Conservation (phyloP, 2,797 vertebrate genomes). For the Enteromius afrohamiltoni region DNA sequence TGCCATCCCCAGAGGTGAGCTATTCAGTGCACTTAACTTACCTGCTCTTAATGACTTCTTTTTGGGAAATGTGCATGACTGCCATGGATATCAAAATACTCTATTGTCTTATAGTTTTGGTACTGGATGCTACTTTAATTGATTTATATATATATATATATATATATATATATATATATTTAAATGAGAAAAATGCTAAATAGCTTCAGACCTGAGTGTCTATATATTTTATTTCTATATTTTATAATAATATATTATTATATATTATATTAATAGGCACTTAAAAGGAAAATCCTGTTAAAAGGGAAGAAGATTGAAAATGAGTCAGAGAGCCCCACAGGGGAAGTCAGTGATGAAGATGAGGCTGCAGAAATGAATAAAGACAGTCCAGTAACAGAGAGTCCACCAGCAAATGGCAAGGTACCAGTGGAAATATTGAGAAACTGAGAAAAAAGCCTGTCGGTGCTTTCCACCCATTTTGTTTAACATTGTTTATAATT, state of each 20-base stretch:
- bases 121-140: neutral
- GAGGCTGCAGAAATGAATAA: conserved; percentile 75
- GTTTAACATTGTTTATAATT: conserved; percentile 13
- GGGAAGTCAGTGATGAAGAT: conserved; percentile 83
- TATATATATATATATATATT: neutral
- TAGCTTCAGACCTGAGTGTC: neutral
- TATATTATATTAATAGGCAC: conserved; percentile 73
- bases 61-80: neutral
- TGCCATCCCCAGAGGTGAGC: conserved; percentile 90
- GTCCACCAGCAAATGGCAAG: conserved; percentile 58
- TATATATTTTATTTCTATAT: neutral
- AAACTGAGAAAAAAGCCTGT: neutral
- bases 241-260: neutral
- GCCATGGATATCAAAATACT: neutral
- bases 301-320: conserved; percentile 90
- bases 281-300: conserved; percentile 87
- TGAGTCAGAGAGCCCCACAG: conserved; percentile 62
- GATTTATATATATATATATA: neutral
- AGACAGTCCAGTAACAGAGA: conserved; percentile 67
- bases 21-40: conserved; percentile 68
- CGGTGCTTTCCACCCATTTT: neutral
- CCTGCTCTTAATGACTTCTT: conserved; percentile 3
- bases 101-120: neutral
- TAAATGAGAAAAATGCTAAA: neutral
- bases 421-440: conserved; percentile 4